Conservation (phyloP, 2,888 invertebrate species). For the Celastrina argiolus region DNA sequence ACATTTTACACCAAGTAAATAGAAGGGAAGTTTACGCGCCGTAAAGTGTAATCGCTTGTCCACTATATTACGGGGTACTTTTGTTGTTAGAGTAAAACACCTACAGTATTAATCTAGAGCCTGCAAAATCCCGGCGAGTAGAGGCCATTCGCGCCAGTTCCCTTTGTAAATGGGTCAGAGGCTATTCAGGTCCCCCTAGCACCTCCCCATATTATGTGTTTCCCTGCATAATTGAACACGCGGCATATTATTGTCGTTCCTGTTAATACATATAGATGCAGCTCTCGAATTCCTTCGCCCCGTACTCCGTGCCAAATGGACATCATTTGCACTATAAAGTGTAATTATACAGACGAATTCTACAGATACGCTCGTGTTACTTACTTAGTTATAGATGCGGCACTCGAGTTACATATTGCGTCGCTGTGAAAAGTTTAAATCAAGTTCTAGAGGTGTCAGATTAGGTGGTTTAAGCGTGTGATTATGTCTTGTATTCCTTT, state of each 20-base stretch:
- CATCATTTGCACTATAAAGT: constrained; percentile 25
- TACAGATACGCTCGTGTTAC: neutral
- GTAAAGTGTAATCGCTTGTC: neutral
- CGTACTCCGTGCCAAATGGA: constrained; percentile 29
- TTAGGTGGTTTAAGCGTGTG: neutral
- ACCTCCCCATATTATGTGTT: constrained; percentile 55
- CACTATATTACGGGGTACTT: neutral
- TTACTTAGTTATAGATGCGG: neutral
- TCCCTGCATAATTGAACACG: constrained; percentile 73
- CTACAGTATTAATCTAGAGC: constrained; percentile 36
- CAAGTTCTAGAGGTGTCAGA: neutral
- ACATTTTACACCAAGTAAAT: neutral
- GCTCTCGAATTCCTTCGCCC: constrained; percentile 43
- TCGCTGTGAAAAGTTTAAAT: neutral
- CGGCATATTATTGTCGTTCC: constrained; percentile 70
- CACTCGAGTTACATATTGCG: neutral
- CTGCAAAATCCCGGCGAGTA: constrained; percentile 47
- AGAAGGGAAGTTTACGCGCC: neutral
- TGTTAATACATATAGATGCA: constrained; percentile 49
- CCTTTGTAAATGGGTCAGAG: constrained; percentile 72
- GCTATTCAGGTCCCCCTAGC: constrained; percentile 56
- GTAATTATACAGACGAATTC: constrained; percentile 23
- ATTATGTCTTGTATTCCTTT: no score
- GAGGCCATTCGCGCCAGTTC: constrained; percentile 54
- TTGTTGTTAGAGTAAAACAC: constrained; percentile 21